Evolutionary conservation across 1,140 invertebrate genomes (phyloP).

Genomic region (Lasaia peninsularis): DNA sequence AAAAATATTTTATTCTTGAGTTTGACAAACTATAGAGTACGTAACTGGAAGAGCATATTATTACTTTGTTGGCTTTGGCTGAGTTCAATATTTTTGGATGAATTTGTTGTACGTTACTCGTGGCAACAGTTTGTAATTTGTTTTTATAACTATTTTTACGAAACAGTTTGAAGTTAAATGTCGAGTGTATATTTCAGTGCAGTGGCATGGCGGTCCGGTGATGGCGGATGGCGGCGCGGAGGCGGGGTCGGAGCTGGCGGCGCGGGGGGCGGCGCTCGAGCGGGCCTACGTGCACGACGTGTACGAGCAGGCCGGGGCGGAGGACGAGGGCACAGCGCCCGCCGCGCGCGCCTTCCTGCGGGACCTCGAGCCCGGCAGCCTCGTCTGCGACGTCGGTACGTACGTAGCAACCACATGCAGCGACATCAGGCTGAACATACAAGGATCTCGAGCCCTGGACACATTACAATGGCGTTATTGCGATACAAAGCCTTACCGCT

Average conservation of each 20-base stretch:
- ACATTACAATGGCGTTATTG: too few species aligned
- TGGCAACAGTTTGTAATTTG: too few species aligned
- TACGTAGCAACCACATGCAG: conserved; percentile 17
- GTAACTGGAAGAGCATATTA: too few species aligned
- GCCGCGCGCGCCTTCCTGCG: conserved; percentile 91
- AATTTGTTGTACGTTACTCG: too few species aligned
- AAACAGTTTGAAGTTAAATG: too few species aligned
- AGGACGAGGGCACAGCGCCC: conserved; percentile 89
- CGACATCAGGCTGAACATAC: background rate
- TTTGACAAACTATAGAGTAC: too few species aligned
- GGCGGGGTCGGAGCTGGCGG: conserved; percentile 53
- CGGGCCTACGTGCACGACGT: conserved; percentile 96
- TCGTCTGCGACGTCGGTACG: conserved; percentile 95
- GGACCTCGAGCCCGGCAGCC: conserved; percentile 91
- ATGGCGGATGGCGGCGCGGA: conserved; percentile 57
- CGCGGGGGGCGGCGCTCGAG: conserved; percentile 87
- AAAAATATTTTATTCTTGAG: too few species aligned
- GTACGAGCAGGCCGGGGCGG: conserved; percentile 86
- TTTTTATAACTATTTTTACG: too few species aligned
- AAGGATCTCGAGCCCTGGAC: too few species aligned
- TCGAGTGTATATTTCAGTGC: conserved; percentile 48
- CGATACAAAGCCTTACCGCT: too few species aligned
- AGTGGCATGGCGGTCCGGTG: conserved; percentile 62
- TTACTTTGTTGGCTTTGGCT: too few species aligned
- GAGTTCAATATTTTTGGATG: too few species aligned